Evolutionary conservation across 2,797 vertebrate species (phyloP).

Genomic region (Pangasius larnaudii): DNA sequence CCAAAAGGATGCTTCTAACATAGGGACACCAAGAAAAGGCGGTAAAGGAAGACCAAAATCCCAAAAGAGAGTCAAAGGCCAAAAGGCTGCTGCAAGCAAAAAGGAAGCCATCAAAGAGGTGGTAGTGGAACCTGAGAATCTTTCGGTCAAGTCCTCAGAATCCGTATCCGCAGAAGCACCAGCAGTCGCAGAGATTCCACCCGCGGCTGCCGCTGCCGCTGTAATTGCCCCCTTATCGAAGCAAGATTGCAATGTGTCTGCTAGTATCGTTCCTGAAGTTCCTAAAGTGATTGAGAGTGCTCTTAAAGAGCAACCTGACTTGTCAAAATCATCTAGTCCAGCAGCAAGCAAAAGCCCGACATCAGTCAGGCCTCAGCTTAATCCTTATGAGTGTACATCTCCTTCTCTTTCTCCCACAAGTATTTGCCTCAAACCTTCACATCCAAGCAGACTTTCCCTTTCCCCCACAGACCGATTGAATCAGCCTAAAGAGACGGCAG

Average conservation of each 20-base stretch:
- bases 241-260: constrained; percentile 60
- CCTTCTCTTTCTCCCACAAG: constrained; percentile 70
- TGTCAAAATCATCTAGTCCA: constrained; percentile 66
- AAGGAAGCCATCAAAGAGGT: constrained; percentile 78
- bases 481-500: constrained; percentile 81
- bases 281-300: constrained; percentile 62
- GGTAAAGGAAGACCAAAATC: constrained; percentile 82
- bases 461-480: constrained; percentile 84
- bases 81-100: constrained; percentile 77
- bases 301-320: constrained; percentile 67
- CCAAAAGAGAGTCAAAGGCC: constrained; percentile 75
- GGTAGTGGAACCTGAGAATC: constrained; percentile 66
- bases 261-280: constrained; percentile 57
- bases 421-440: constrained; percentile 70
- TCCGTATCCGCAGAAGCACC: constrained; percentile 57
- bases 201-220: constrained; percentile 60
- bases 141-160: constrained; percentile 58
- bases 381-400: constrained; percentile 67
- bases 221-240: constrained; percentile 74
- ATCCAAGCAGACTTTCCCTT: constrained; percentile 66
- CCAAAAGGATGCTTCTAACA: constrained; percentile 67
- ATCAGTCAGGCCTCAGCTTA: constrained; percentile 66
- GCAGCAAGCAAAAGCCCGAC: constrained; percentile 68
- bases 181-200: constrained; percentile 59
- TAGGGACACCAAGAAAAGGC: constrained; percentile 77